Base-by-base conservation (phyloP, 2,888 invertebrate species). In the Adela reaumurella region DNA sequence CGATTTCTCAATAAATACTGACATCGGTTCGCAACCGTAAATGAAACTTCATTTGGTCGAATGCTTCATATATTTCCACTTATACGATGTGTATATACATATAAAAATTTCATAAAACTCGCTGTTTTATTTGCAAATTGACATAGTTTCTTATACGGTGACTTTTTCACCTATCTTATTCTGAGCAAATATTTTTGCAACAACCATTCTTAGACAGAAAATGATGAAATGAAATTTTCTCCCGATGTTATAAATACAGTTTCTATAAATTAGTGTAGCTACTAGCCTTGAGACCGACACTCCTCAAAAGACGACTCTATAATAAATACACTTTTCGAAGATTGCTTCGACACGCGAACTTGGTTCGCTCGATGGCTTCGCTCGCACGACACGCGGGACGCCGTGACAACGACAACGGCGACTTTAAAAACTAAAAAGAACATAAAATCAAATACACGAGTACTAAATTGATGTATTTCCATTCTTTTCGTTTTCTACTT, bases 311-410 rank as follows among this genome's bases (percentile, higher is more conserved):
- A 35, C 5, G 10, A 35, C 14, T 14, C 35, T 35, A 14, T 14
- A 35, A 35, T 35, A 35, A 35, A 35, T 35, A 35, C 35, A 35
- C 35, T 3, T 35, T 35, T 35, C 35, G 35, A 14, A 35, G 14
- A 14, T 35, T 35, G 6, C 11, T 35, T 61, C 58, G 52, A 57
- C 16, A 58, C 57, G 56, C 65, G 64, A 64, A 65, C 63, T 61
- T 57, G 51, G 64, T 62, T 59, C 63, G 57, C 52, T 48, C 5
- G 4, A 24, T 6, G 24, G 8, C 24, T 24, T 8, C 24, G 24
- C 24, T 8, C 24, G 4, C 24, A 8, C 24, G 5, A 8, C 24
- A 4, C 24, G 24, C 24, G 5, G 5, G 24, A 4, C 24, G 24
- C 24, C 8, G 8, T 24, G 24, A 6, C 5, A 24, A 24, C 24